Percentiles rank a stretch among this genome's conserved stretches.
These are phyloP conservation scores for Tiliacea citrago DNA, from an alignment of 2,888 invertebrate genomes.

Conservation along the genomic window DNA sequence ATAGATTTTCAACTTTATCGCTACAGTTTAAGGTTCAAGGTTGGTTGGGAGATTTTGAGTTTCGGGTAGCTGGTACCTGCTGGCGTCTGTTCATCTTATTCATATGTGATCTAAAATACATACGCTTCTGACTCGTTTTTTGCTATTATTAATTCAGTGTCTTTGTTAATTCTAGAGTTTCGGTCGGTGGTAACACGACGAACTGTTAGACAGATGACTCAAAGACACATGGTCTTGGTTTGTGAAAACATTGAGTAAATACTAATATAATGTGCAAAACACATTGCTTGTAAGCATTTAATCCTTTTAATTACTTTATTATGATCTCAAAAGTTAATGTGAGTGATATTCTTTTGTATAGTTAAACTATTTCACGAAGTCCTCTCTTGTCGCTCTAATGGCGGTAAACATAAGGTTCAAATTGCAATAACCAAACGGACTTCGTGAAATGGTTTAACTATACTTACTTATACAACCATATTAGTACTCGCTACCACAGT, in stretches of 20 bases:
- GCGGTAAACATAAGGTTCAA: too few species aligned
- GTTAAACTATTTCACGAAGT: too few species aligned
- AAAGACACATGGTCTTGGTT: neutral
- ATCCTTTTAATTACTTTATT: neutral
- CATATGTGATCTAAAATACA: neutral
- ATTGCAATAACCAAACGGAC: too few species aligned
- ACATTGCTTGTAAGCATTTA: neutral
- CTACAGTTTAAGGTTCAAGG: too few species aligned
- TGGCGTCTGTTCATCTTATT: too few species aligned
- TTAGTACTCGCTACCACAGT: neutral
- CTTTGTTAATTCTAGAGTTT: neutral
- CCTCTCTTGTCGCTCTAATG: too few species aligned
- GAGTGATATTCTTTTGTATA: neutral
- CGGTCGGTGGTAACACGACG: too few species aligned
- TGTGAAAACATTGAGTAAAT: neutral
- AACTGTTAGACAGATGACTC: neutral
- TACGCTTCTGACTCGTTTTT: neutral
- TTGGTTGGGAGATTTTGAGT: too few species aligned
- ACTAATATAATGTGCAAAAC: neutral
- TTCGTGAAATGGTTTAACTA: too few species aligned
- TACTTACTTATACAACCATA: too few species aligned
- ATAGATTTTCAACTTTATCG: too few species aligned
- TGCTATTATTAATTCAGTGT: neutral
- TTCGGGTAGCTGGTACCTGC: too few species aligned
- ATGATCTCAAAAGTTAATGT: neutral